A percentile compares a stretch with the other conserved stretches of the same genome.
Evolutionary conservation across 2,797 vertebrate species (phyloP).

Genomic region (Choloepus didactylus): DNA sequence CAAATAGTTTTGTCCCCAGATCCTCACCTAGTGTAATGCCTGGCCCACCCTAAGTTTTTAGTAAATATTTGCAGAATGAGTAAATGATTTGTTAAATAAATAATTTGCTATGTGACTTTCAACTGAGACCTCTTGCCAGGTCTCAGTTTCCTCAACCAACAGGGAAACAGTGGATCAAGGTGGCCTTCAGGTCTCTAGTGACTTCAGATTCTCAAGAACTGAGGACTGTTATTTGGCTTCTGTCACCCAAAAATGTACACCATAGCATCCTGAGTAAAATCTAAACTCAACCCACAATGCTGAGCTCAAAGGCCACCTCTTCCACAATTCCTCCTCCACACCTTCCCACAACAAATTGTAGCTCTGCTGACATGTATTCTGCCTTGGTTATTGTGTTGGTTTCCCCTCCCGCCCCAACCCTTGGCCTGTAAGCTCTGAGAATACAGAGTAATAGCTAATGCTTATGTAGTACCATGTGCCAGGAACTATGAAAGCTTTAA

Average conservation of each 20-base stretch:
- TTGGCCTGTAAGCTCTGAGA: conserved; percentile 6
- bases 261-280: neutral
- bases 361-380: neutral
- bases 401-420: neutral
- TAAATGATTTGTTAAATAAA: neutral
- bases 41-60: conserved; percentile 11
- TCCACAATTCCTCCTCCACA: neutral
- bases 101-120: neutral
- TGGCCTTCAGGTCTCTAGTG: neutral
- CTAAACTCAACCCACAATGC: neutral
- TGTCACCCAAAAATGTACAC: neutral
- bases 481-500: neutral
- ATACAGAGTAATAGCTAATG: neutral
- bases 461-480: neutral
- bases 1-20: neutral
- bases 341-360: neutral
- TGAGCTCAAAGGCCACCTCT: neutral
- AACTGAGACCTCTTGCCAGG: neutral
- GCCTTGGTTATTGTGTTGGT: conserved; percentile 18
- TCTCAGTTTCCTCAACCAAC: too few relatives aligned
- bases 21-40: neutral
- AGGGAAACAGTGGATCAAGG: too few relatives aligned
- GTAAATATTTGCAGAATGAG: conserved; percentile 39
- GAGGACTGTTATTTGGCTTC: neutral
- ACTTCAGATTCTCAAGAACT: neutral